A percentile compares a stretch with the other conserved stretches of the same genome.
Evolutionary conservation across 2,888 invertebrate species (phyloP).

Genomic region (Villa cingulata): DNA sequence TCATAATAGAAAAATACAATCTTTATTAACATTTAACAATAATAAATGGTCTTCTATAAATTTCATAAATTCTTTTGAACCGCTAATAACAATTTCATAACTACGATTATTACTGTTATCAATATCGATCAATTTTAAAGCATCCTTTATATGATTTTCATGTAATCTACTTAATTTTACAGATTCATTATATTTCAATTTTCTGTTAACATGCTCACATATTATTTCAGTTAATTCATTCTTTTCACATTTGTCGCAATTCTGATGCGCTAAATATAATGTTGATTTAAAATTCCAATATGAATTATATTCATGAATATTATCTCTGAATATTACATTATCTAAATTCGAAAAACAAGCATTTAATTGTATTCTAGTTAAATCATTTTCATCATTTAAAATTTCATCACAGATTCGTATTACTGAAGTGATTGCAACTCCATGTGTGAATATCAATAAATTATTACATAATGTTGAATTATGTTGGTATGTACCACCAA

Average conservation of each 20-base stretch:
- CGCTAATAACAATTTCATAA: constrained; percentile 17
- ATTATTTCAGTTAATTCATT: background rate
- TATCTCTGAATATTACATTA: constrained; percentile 47
- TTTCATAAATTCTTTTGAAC: constrained; percentile 20
- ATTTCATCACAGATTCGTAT: constrained; percentile 47
- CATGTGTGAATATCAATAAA: constrained; percentile 48
- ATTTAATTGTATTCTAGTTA: constrained; percentile 46
- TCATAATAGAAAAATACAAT: constrained; percentile 1
- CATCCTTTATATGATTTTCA: constrained; percentile 7
- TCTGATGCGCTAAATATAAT: constrained; percentile 41
- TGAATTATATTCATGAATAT: constrained; percentile 43
- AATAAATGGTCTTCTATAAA: constrained; percentile 11
- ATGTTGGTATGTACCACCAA: constrained; percentile 37
- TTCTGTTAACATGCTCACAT: constrained; percentile 19
- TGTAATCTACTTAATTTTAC: constrained; percentile 12
- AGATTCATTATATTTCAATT: constrained; percentile 26
- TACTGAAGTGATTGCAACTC: constrained; percentile 63
- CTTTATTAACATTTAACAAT: background rate
- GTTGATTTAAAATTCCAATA: constrained; percentile 65
- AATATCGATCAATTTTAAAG: background rate
- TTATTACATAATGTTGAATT: constrained; percentile 34
- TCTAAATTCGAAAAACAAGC: constrained; percentile 46
- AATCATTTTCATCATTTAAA: constrained; percentile 51
- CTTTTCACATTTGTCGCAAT: constrained; percentile 12
- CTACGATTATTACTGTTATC: background rate